Conservation (phyloP, 2,888 invertebrate species). For the Polyommatus icarus region DNA sequence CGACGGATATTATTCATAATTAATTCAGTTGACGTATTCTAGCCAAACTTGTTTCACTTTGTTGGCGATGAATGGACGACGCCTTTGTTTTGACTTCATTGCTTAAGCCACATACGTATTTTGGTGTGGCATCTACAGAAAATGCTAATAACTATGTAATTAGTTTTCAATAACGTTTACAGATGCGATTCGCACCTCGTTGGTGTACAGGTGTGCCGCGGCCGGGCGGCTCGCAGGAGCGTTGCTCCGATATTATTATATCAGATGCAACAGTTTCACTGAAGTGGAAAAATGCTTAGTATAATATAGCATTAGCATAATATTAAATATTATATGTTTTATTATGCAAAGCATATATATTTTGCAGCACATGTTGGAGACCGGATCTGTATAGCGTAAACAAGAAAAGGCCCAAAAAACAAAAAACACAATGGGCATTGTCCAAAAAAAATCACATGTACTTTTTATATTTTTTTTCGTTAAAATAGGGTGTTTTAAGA, state of each 20-base stretch:
- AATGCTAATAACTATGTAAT: neutral
- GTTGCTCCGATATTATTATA: neutral
- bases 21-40: slow-evolving; percentile 65
- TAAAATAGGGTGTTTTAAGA: too few species aligned
- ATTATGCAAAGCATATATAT: too few species aligned
- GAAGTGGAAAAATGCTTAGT: neutral
- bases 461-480: too few species aligned
- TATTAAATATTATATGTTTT: too few species aligned
- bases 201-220: neutral
- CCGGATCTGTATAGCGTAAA: too few species aligned
- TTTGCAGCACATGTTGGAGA: too few species aligned
- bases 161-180: neutral
- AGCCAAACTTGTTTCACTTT: slow-evolving; percentile 48
- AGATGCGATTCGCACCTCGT: neutral
- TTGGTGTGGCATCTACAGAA: neutral
- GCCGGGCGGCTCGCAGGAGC: neutral
- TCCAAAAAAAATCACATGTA: too few species aligned
- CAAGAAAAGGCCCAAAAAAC: too few species aligned
- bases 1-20: slow-evolving; percentile 51
- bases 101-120: slow-evolving; percentile 10
- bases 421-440: too few species aligned
- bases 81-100: slow-evolving; percentile 38
- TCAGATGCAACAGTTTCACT: neutral
- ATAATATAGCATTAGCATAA: too few species aligned
- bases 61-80: slow-evolving; percentile 53